These are phyloP conservation scores for Clanis bilineata DNA, from an alignment of 2,888 invertebrate species.

Conservation along the genomic window DNA sequence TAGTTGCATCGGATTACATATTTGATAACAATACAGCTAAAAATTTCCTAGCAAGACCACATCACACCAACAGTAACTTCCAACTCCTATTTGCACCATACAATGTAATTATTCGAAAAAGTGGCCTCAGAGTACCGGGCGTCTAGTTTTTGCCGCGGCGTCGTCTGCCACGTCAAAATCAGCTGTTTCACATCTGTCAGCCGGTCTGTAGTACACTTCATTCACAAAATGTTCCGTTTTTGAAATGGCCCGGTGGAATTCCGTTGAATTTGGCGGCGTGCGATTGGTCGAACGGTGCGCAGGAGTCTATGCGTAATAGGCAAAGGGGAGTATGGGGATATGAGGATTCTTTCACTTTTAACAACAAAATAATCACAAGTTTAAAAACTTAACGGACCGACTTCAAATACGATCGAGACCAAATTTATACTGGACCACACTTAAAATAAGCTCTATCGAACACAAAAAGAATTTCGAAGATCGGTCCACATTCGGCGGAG, in stretches of 20 bases:
- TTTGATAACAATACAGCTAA: too few relatives aligned
- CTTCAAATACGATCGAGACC: too few relatives aligned
- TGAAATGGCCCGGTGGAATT: constrained; percentile 5
- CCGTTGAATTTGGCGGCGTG: constrained; percentile 20
- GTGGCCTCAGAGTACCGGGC: constrained; percentile 3
- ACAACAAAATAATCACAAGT: too few relatives aligned
- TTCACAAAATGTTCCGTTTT: constrained; percentile 8
- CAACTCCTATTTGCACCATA: too few relatives aligned
- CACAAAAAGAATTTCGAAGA: too few relatives aligned
- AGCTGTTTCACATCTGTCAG: constrained; percentile 24
- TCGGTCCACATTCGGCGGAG: too few relatives aligned
- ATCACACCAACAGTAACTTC: too few relatives aligned
- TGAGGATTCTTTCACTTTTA: background rate
- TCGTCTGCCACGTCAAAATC: constrained; percentile 21
- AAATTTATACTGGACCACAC: too few relatives aligned
- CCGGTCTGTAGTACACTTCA: constrained; percentile 15
- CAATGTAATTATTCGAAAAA: background rate
- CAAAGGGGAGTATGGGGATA: constrained; percentile 20
- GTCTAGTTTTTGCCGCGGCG: background rate
- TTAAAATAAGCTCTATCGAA: too few relatives aligned
- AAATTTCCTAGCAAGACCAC: too few relatives aligned
- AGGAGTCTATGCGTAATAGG: constrained; percentile 18
- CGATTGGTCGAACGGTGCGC: constrained; percentile 23
- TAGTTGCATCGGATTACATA: too few relatives aligned
- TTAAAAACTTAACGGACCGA: too few relatives aligned